Percentiles rank a stretch among this genome's conserved stretches.
Evolutionary conservation across 2,888 invertebrate genomes (phyloP).

Genomic region (Limnephilus marmoratus): DNA sequence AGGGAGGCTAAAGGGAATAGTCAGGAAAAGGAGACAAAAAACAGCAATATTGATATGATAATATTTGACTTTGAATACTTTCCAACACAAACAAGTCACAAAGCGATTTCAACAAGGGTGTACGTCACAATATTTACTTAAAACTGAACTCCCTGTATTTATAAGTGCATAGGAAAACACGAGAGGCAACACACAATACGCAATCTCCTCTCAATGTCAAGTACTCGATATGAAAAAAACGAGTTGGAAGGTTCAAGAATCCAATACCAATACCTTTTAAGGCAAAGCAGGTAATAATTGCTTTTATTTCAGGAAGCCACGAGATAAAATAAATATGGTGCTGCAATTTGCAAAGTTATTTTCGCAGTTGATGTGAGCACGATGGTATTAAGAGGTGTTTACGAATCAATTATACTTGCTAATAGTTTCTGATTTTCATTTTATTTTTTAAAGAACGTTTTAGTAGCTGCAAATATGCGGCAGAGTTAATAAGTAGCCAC

Average conservation of each 20-base stretch:
- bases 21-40: too few relatives aligned
- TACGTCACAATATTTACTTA: not conserved
- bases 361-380: not conserved
- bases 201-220: conserved; percentile 34
- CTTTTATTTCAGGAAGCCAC: conserved; percentile 17
- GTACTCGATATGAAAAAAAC: conserved; percentile 29
- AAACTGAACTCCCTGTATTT: not conserved
- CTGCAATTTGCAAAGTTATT: conserved; percentile 7
- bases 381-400: conserved; percentile 18
- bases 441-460: not conserved
- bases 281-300: conserved; percentile 14
- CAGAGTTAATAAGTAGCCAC: not conserved
- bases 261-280: conserved; percentile 40
- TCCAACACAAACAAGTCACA: too few relatives aligned
- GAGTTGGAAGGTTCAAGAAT: not conserved
- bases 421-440: not conserved
- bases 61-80: not conserved
- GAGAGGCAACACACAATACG: not conserved
- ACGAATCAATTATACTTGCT: not conserved
- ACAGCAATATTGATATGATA: not conserved
- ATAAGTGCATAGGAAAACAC: not conserved
- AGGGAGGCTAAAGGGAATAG: too few relatives aligned
- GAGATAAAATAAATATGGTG: not conserved
- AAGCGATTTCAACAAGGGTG: too few relatives aligned
- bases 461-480: too few relatives aligned